Conservation (phyloP, 2,888 invertebrate genomes). For the Thalpophila matura region DNA sequence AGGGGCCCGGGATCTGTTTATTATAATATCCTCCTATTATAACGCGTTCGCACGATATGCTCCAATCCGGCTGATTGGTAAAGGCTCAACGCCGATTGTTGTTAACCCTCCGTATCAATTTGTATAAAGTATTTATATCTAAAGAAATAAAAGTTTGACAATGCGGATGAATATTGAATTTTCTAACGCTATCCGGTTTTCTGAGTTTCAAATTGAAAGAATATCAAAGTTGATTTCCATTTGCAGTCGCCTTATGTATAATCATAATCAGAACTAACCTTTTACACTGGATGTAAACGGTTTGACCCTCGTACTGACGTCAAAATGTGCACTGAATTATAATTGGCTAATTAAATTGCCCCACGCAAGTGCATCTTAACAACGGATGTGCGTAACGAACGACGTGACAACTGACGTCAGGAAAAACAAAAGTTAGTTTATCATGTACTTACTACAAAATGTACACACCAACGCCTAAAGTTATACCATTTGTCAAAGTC, state of each 20-base stretch:
- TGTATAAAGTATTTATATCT: conserved; percentile 27
- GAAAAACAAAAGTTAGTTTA: conserved; percentile 64
- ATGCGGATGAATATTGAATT: conserved; percentile 32
- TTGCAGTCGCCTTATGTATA: conserved; percentile 12
- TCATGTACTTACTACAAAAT: conserved; percentile 42
- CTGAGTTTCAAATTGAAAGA: not conserved
- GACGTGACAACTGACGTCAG: conserved; percentile 70
- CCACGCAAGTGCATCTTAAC: conserved; percentile 81
- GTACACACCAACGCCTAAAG: conserved; percentile 30
- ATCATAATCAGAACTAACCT: conserved; percentile 18
- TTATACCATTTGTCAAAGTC: conserved; percentile 52
- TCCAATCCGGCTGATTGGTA: conserved; percentile 79
- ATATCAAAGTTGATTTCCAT: not conserved
- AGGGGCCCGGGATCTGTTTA: conserved; percentile 89
- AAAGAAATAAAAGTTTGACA: conserved; percentile 21
- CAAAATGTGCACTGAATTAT: conserved; percentile 67
- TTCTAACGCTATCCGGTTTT: conserved; percentile 19
- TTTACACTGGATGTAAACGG: conserved; percentile 61
- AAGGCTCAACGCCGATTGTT: conserved; percentile 64
- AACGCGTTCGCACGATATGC: conserved; percentile 89
- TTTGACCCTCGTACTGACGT: conserved; percentile 69
- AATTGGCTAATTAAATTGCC: conserved; percentile 83
- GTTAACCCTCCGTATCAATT: conserved; percentile 50
- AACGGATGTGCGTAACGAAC: conserved; percentile 85
- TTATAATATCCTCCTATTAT: conserved; percentile 90